Evolutionary conservation across 2,113 vertebrate species (phyloP).

Genomic region (Lasiurus borealis): DNA sequence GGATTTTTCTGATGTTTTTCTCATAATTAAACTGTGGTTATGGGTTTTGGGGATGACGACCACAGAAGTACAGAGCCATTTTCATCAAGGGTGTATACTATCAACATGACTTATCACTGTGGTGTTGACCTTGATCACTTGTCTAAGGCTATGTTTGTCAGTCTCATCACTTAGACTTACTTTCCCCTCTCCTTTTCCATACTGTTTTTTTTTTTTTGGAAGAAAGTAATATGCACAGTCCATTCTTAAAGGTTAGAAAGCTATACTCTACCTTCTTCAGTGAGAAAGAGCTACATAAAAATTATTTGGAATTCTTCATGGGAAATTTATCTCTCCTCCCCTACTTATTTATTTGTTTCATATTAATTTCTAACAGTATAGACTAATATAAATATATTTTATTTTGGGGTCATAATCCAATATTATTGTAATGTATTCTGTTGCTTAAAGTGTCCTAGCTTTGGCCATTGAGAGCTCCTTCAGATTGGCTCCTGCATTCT

Average conservation of each 20-base stretch:
- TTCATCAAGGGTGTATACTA: background rate
- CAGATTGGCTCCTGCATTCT: background rate
- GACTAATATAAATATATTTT: background rate
- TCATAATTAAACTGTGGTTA: background rate
- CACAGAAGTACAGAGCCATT: background rate
- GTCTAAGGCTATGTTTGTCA: background rate
- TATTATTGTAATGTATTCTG: background rate
- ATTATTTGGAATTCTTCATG: conserved; percentile 21
- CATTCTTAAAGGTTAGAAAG: background rate
- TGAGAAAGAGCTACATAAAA: background rate
- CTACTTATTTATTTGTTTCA: background rate
- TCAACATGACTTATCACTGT: background rate
- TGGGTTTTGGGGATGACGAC: background rate
- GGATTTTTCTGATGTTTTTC: background rate
- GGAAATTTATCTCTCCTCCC: conserved; percentile 19
- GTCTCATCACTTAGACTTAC: background rate
- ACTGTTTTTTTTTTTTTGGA: background rate
- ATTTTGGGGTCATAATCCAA: background rate
- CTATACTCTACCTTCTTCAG: background rate
- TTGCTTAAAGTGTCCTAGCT: background rate
- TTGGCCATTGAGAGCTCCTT: background rate
- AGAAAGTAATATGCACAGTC: background rate
- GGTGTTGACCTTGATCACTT: background rate
- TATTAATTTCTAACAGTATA: conserved; percentile 15
- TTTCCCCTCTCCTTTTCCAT: background rate